Evolutionary conservation across 1,140 invertebrate genomes (phyloP), one percentile per base, ranked within the genome.

Genomic region (Papilio machaon): DNA sequence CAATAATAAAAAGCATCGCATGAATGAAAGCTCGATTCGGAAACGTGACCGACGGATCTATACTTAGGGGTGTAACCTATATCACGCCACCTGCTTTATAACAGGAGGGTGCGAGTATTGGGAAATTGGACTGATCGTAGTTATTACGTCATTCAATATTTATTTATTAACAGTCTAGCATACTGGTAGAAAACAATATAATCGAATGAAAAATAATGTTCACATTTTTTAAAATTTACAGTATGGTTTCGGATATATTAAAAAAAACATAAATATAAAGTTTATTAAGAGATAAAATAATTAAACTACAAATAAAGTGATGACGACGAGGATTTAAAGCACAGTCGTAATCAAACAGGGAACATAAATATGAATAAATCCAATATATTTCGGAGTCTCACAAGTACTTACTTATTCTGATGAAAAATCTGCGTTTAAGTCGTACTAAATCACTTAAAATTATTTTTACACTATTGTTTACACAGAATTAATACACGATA

Each of bases 371-470:
- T n/a, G n/a, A n/a, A 35, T 38, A 70, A 70, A 17, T 35, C 13
- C 17, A 8, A 15, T 8, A 64, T 23, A 38, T 70, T 70, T 15
- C 2, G 0, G 30, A 15, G 5, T 35, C 13, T 35, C 35, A 15
- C 4, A 70, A 15, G 35, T 70, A 70, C 64, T 70, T 70, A 70
- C 30, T 70, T 70, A 70, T 70, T 70, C 13, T 70, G 64, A 64
- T 13, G 11, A 19, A 3, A 30, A 11, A 15, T 35, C 64, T 30
- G 23, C 2, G 38, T 43, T 30, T 30, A 10, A 13, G 10, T 38
- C 5, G 64, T 30, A 35, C 4, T 35, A 17, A 35, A 38, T 6
- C 64, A 70, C 30, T 70, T 70, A 35, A 70, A 70, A 70, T 15
- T 38, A 64, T 35, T 67, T 35, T 67, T 35, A 70, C 30, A 67